Evolutionary conservation across 2,113 vertebrate species (phyloP), one percentile per base, ranked within the genome.

Genomic region (Phainopepla nitens): DNA sequence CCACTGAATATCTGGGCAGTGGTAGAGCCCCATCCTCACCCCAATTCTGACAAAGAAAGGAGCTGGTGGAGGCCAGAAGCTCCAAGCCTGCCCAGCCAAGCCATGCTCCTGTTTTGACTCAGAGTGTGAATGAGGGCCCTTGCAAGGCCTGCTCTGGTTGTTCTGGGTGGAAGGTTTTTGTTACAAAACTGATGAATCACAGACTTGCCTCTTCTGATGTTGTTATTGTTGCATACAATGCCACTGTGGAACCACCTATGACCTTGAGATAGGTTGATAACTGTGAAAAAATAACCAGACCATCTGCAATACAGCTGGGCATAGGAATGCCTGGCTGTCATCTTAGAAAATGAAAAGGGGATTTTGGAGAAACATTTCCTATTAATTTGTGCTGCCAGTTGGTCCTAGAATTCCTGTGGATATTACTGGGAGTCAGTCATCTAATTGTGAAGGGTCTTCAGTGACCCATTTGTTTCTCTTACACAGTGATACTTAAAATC

Each of bases 391-490:
- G 57, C 76, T 93, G 80, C 29, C 25, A 72, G 31, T 84, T 94
- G 76, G 76, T 87, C 64, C 94, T 91, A 36, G 49, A 87, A 96
- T 87, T 96, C 95, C 95, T 96, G 60, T 93, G 94, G 96, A 69
- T 96, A 94, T 95, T 91, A 68, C 39, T 71, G 61, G 86, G 65
- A 94, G 36, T 58, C 83, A 84, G 72, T 27, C 28, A 54, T 76
- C 81, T 96, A 94, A 97, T 96, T 96, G 60, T 64, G 69, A 89
- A 82, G 69, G 41, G 94, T 53, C 77, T 96, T 95, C 77, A 65
- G 93, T 91, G 91, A 76, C 87, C 65, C 42, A 15, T 82, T 84
- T 81, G 76, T 78, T 78, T 90, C 36, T 92, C 36, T 75, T 42
- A 31, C 13, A 71, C 44, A 39, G 9, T 42, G 27, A 57, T 39